A percentile compares a stretch with the other conserved stretches of the same genome.
Evolutionary conservation across 1,140 invertebrate species (phyloP).

Genomic region (Micrasema minimum): DNA sequence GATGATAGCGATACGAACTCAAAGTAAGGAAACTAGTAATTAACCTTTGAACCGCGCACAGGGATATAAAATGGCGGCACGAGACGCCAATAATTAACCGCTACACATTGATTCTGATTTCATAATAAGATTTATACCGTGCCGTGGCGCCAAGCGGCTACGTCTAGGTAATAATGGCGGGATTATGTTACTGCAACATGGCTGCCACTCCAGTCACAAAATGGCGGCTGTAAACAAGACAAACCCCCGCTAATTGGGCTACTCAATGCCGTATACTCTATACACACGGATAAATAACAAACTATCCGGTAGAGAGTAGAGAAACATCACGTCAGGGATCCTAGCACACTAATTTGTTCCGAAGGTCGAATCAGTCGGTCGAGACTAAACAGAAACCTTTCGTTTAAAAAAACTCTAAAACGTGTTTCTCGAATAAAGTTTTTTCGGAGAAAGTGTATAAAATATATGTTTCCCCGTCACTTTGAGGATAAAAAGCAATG

Average conservation of each 20-base stretch:
- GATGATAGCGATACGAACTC: too few relatives aligned
- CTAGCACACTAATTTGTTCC: too few relatives aligned
- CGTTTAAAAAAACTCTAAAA: too few relatives aligned
- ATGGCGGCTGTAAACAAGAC: conserved; percentile 41
- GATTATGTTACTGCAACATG: conserved; percentile 40
- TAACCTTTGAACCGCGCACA: neutral
- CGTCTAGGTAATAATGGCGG: conserved; percentile 42
- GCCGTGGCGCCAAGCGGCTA: conserved; percentile 36
- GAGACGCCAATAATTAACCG: conserved; percentile 28
- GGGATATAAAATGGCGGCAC: conserved; percentile 24
- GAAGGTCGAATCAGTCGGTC: too few relatives aligned
- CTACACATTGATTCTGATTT: conserved; percentile 48
- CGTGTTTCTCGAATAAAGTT: too few relatives aligned
- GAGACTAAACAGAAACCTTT: too few relatives aligned
- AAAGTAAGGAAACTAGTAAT: neutral
- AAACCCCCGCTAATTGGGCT: conserved; percentile 46
- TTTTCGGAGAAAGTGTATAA: too few relatives aligned
- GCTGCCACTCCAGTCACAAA: conserved; percentile 19
- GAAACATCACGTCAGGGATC: too few relatives aligned
- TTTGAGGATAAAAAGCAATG: too few relatives aligned
- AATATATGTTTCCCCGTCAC: too few relatives aligned
- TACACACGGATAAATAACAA: neutral
- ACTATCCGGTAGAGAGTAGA: too few relatives aligned
- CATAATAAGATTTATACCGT: conserved; percentile 46
- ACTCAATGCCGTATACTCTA: conserved; percentile 13